Conservation (phyloP, 2,797 vertebrate species). For the Arnoldichthys spilopterus region DNA sequence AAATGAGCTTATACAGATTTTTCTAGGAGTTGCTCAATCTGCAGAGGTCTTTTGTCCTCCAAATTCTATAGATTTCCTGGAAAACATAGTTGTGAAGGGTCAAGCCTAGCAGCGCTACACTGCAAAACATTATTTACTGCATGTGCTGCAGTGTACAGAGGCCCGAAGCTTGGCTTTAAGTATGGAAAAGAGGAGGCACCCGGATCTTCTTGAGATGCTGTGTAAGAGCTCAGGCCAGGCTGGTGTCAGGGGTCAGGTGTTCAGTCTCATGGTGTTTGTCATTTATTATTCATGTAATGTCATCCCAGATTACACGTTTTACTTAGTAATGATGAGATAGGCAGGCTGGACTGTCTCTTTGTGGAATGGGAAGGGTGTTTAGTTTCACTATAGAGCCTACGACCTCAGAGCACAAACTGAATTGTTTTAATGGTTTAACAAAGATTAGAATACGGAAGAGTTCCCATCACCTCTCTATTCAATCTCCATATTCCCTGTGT, state of each 20-base stretch:
- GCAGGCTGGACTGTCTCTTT: constrained; percentile 40
- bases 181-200: background rate
- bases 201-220: background rate
- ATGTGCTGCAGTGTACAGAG: too few relatives aligned
- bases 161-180: background rate
- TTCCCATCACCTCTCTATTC: too few relatives aligned
- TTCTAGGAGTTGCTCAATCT: background rate
- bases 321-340: constrained; percentile 62
- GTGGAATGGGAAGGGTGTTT: background rate
- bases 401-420: too few relatives aligned
- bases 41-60: too few relatives aligned
- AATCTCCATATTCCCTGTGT: too few relatives aligned
- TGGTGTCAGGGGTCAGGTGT: constrained; percentile 24
- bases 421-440: too few relatives aligned
- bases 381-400: background rate
- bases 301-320: constrained; percentile 72
- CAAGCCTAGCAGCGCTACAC: background rate
- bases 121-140: background rate
- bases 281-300: constrained; percentile 80
- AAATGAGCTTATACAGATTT: background rate
- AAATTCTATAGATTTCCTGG: too few relatives aligned
- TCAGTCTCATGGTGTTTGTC: constrained; percentile 70
- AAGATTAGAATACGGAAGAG: too few relatives aligned
- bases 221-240: background rate
- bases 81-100: too few relatives aligned